phyloP scores from a whole-genome alignment of 2,888 invertebrate genomes.

The Zygogramma bicolorata region DNA sequence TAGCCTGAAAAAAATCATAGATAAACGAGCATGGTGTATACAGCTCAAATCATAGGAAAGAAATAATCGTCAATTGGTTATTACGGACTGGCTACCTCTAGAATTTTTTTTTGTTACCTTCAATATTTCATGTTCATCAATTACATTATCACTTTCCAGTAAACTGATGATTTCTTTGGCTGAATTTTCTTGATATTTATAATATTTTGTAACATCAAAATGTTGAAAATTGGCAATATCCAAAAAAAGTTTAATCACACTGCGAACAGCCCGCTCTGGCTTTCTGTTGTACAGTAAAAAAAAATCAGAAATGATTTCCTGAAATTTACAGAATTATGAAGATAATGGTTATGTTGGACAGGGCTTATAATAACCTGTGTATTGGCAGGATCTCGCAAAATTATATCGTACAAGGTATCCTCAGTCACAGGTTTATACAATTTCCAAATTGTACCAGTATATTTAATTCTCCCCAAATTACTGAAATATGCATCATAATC shows the following conservation, averaged over 20 bases:
- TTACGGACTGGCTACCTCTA: too few relatives aligned
- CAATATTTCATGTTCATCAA: constrained; percentile 9
- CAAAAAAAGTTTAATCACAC: constrained; percentile 25
- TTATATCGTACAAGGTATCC: constrained; percentile 22
- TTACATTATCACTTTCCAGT: constrained; percentile 21
- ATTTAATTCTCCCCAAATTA: constrained; percentile 14
- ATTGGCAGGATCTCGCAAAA: constrained; percentile 20
- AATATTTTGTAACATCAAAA: constrained; percentile 19
- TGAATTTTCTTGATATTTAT: constrained; percentile 16
- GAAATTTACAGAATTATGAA: background rate
- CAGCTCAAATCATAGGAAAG: too few relatives aligned
- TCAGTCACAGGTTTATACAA: constrained; percentile 26
- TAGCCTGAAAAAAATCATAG: constrained; percentile 24
- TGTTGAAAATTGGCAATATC: constrained; percentile 32
- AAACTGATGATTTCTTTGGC: constrained; percentile 20
- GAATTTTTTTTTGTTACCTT: too few relatives aligned
- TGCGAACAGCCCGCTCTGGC: constrained; percentile 16
- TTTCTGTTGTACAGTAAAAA: constrained; percentile 17
- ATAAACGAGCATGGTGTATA: too few relatives aligned
- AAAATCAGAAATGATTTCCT: constrained; percentile 27
- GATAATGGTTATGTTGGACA: background rate
- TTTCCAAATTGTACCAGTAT: constrained; percentile 30
- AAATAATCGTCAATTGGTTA: too few relatives aligned
- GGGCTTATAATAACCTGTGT: constrained; percentile 24
- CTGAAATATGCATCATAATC: constrained; percentile 33